Evolutionary conservation across 2,888 invertebrate genomes (phyloP).

Genomic region (Pegoplata infirma): DNA sequence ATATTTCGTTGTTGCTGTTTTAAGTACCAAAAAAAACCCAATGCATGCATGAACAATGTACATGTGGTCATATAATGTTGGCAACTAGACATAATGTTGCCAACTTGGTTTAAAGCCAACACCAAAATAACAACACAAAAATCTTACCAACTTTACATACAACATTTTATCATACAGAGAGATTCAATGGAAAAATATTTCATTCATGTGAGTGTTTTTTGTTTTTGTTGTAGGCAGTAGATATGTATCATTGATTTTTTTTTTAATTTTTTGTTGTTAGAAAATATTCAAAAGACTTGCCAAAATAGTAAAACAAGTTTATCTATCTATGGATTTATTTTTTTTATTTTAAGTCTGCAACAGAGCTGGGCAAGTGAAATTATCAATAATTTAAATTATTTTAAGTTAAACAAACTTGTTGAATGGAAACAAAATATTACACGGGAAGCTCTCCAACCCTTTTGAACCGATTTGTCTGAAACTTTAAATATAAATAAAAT

Average conservation of each 20-base stretch:
- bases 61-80: not conserved
- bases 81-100: slow-evolving; percentile 54
- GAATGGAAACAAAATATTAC: too few relatives aligned
- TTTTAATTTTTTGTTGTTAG: too few relatives aligned
- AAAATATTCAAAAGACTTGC: slow-evolving; percentile 36
- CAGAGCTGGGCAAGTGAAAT: slow-evolving; percentile 1
- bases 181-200: slow-evolving; percentile 28
- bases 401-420: too few relatives aligned
- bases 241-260: slow-evolving; percentile 21
- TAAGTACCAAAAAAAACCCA: not conserved
- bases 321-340: slow-evolving; percentile 24
- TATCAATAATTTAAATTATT: too few relatives aligned
- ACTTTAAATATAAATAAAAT: too few relatives aligned
- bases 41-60: not conserved
- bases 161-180: not conserved
- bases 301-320: slow-evolving; percentile 58
- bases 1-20: not conserved
- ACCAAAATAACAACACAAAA: slow-evolving; percentile 19
- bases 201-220: slow-evolving; percentile 43
- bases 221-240: not conserved
- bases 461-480: too few relatives aligned
- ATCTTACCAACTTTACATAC: slow-evolving; percentile 12
- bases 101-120: slow-evolving; percentile 50
- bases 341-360: not conserved
- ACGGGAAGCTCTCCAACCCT: too few relatives aligned